A percentile compares a stretch with the other conserved stretches of the same genome.
These are phyloP conservation scores for Ophiodon elongatus DNA, from an alignment of 2,113 vertebrate genomes.

Conservation along the genomic window DNA sequence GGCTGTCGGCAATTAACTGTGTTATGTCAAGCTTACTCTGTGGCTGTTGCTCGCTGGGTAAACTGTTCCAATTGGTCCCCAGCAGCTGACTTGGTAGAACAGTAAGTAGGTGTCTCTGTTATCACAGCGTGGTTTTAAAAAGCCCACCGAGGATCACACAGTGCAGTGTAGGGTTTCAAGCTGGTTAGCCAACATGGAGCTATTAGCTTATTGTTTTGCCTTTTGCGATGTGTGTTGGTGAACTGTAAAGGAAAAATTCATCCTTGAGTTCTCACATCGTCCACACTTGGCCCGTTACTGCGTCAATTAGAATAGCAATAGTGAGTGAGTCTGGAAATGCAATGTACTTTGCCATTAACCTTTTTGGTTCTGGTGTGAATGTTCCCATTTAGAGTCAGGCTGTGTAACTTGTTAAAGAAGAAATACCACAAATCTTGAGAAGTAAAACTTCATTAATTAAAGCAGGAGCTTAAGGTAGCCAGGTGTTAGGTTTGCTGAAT, in stretches of 20 bases:
- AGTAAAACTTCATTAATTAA: background rate
- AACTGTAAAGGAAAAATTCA: conserved; percentile 21
- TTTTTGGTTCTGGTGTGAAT: conserved; percentile 13
- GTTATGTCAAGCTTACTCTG: conserved; percentile 80
- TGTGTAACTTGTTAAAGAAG: background rate
- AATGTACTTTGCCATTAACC: background rate
- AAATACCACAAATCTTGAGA: background rate
- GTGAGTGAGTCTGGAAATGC: conserved; percentile 16
- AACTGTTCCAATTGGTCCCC: conserved; percentile 78
- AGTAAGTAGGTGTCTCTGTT: conserved; percentile 72
- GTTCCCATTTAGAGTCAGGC: background rate
- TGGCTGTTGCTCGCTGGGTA: conserved; percentile 73
- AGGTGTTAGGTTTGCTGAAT: too few species aligned
- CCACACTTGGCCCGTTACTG: conserved; percentile 3
- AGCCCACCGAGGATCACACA: conserved; percentile 64
- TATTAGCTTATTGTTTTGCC: conserved; percentile 48
- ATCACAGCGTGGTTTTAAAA: conserved; percentile 75
- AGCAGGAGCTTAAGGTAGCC: background rate
- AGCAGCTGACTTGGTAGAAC: conserved; percentile 61
- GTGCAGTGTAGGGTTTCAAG: conserved; percentile 47
- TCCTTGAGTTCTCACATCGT: conserved; percentile 29
- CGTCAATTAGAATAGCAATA: conserved; percentile 12
- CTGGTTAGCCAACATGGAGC: conserved; percentile 28
- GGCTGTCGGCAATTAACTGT: conserved; percentile 78
- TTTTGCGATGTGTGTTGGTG: conserved; percentile 28